Conservation (phyloP, 2,113 vertebrate species). For the Antigone vipio region DNA sequence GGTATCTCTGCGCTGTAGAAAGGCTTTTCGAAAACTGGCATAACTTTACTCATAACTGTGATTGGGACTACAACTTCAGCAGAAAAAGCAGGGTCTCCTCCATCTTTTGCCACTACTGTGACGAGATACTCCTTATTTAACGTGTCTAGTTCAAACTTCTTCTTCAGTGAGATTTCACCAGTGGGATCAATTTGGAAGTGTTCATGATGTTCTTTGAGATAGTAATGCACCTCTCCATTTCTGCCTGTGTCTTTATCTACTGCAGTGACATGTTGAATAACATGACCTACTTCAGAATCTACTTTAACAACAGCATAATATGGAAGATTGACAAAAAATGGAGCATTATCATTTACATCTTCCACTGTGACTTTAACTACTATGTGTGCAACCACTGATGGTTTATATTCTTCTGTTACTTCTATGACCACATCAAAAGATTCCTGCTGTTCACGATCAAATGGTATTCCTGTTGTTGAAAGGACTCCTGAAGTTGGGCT, state of each 20-base stretch:
- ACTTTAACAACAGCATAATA: constrained; percentile 91
- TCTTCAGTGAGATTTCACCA: constrained; percentile 89
- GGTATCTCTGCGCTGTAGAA: constrained; percentile 95
- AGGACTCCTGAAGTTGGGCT: constrained; percentile 91
- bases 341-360: constrained; percentile 91
- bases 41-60: constrained; percentile 91
- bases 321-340: constrained; percentile 91
- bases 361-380: constrained; percentile 86
- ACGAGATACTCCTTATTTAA: constrained; percentile 88
- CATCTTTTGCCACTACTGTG: constrained; percentile 86
- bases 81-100: constrained; percentile 84
- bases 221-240: constrained; percentile 87
- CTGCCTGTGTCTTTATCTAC: constrained; percentile 85
- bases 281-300: constrained; percentile 84
- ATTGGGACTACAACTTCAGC: constrained; percentile 86
- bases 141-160: constrained; percentile 83
- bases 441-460: constrained; percentile 90
- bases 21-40: constrained; percentile 93
- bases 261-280: constrained; percentile 85
- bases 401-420: constrained; percentile 82
- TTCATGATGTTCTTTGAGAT: constrained; percentile 85
- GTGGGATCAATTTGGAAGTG: constrained; percentile 85
- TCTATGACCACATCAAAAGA: constrained; percentile 88
- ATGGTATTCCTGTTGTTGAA: constrained; percentile 88
- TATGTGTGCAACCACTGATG: constrained; percentile 81